Conservation (phyloP, 1,140 invertebrate genomes). For the Cotesia glomerata region DNA sequence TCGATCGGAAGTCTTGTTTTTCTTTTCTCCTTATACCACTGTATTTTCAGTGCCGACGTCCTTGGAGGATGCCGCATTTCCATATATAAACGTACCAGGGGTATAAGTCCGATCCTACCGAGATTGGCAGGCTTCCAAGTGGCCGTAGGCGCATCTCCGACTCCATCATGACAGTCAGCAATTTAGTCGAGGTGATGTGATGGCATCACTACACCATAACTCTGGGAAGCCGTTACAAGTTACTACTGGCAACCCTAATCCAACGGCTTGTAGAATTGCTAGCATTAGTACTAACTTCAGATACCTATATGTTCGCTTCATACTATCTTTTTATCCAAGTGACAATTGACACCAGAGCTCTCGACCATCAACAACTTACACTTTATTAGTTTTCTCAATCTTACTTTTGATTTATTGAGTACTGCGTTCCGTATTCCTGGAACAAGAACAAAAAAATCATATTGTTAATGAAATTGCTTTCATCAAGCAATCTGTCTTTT, state of each 20-base stretch:
- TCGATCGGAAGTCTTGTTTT: conserved; percentile 22
- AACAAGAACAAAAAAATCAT: too few species aligned
- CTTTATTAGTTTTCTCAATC: too few species aligned
- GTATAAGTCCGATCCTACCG: conserved; percentile 37
- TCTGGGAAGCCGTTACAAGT: conserved; percentile 17
- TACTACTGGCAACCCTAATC: neutral
- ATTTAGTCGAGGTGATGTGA: conserved; percentile 38
- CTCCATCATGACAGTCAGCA: conserved; percentile 44
- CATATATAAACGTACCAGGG: conserved; percentile 45
- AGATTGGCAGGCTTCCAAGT: conserved; percentile 40
- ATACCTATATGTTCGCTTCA: neutral
- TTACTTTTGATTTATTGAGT: too few species aligned
- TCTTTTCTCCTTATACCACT: neutral
- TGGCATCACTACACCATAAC: conserved; percentile 17
- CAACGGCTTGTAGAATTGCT: conserved; percentile 25
- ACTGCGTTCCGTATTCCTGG: too few species aligned
- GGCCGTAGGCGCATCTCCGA: conserved; percentile 31
- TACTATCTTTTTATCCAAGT: too few species aligned
- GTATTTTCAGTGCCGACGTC: conserved; percentile 19
- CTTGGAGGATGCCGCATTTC: conserved; percentile 39
- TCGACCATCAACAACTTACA: too few species aligned
- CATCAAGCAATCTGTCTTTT: too few species aligned
- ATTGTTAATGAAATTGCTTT: too few species aligned
- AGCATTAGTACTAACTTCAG: conserved; percentile 15
- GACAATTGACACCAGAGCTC: too few species aligned